Percentiles rank a stretch among this genome's conserved stretches.
Evolutionary conservation across 2,113 vertebrate species (phyloP).

Genomic region (Clinocottus analis): DNA sequence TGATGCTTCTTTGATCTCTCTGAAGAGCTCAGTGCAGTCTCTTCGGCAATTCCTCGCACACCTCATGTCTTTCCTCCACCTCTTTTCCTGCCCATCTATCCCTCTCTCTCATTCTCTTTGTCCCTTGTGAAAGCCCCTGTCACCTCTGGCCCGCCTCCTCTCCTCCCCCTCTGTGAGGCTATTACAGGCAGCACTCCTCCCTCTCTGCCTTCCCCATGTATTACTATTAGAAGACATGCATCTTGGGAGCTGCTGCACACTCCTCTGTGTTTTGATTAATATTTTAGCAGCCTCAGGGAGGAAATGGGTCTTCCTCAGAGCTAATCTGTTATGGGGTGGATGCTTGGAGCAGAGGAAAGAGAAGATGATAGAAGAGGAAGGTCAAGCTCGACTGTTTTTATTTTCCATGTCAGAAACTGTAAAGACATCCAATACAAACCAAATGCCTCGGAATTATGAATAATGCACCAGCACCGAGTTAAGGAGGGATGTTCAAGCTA

Average conservation of each 20-base stretch:
- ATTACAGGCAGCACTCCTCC: constrained; percentile 89
- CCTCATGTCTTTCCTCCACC: constrained; percentile 61
- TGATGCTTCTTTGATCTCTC: constrained; percentile 70
- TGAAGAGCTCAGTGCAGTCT: constrained; percentile 52
- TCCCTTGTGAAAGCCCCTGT: constrained; percentile 82
- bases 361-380: constrained; percentile 79
- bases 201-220: constrained; percentile 86
- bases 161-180: constrained; percentile 86
- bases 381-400: constrained; percentile 75
- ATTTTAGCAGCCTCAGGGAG: constrained; percentile 95
- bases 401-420: constrained; percentile 74
- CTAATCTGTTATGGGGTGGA: constrained; percentile 93
- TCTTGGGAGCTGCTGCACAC: constrained; percentile 90
- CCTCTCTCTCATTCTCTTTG: constrained; percentile 70
- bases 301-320: constrained; percentile 94
- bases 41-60: constrained; percentile 56
- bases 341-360: constrained; percentile 76
- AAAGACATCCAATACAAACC: constrained; percentile 54
- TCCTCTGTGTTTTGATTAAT: constrained; percentile 98
- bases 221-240: constrained; percentile 96
- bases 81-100: constrained; percentile 58
- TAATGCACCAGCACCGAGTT: constrained; percentile 29
- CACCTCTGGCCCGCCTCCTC: constrained; percentile 81
- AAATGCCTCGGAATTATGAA: constrained; percentile 43
- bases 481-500: constrained; percentile 16